A percentile compares a stretch with the other conserved stretches of the same genome.
Conservation (phyloP, 2,797 vertebrate genomes). For the Carcharodon carcharias region DNA sequence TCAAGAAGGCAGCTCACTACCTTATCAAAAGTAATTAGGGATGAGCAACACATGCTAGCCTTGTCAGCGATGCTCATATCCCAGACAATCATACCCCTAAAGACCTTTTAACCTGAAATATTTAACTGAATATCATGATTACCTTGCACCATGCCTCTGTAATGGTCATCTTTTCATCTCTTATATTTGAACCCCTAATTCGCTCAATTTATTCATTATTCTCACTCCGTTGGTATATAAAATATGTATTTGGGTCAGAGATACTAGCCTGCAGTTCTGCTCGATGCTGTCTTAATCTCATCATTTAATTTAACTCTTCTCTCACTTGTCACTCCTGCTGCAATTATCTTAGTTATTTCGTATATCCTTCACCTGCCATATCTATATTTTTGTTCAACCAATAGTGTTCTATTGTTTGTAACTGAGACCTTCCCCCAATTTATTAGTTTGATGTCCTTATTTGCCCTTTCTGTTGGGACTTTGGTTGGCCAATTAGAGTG, state of each 20-base stretch:
- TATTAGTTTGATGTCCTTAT: background rate
- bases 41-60: too few species aligned
- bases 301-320: background rate
- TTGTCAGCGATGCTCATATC: too few species aligned
- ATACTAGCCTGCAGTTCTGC: background rate
- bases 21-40: too few species aligned
- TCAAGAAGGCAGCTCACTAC: too few species aligned
- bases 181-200: background rate
- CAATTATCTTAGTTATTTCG: background rate
- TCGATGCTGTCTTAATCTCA: background rate
- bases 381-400: background rate
- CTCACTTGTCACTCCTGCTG: background rate
- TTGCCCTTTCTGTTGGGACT: background rate
- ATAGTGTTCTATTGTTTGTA: background rate
- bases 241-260: background rate
- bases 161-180: background rate
- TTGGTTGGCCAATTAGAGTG: background rate
- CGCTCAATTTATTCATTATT: background rate
- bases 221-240: background rate
- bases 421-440: background rate
- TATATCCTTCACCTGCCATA: background rate
- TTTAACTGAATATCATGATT: background rate
- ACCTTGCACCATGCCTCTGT: background rate
- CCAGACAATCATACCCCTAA: background rate
- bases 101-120: background rate